Base-by-base conservation (phyloP, 2,888 invertebrate species). In the Podotricha telesiphe region DNA sequence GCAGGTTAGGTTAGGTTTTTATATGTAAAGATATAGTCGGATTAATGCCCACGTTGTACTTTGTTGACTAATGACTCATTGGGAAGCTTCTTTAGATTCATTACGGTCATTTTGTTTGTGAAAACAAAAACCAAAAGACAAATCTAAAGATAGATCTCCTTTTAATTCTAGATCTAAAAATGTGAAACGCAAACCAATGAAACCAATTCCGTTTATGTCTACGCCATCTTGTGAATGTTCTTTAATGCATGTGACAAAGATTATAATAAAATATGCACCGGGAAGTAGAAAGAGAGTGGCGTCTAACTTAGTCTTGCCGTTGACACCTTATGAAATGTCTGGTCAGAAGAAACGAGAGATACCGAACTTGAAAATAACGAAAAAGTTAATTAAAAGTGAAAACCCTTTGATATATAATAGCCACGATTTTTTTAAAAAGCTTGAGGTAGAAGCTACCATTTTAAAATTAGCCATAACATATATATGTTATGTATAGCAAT, bases 341-440 rank as follows among this genome's bases (percentile, higher is more conserved):
- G 86, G 86, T 0, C 86, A 86, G 50, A 78, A 84, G 68, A 91
- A 91, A 55, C 80, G 88, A 7, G 89, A 85, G 74, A 67, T 90
- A 68, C 88, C 91, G 0, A 86, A 75, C 67, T 79, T 87, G 2
- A 81, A 82, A 70, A 64, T 83, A 20, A 68, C 82, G 10, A 83
- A 77, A 63, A 91, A 87, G 74, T 73, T 78, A 1, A 78, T 82
- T 22, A 83, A 82, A 66, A 80, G 78, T 58, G 82, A 87, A 20
- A 84, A 83, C 67, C 75, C 79, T 1, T 65, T 83, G 34, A 73
- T 77, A 11, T 83, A 85, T 71, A 83, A 91, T 67, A 85, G 82
- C 69, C 88, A 88, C 48, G 87, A 83, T 56, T 93, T 93, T 76
- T 92, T 93, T 81, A 85, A 79, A 73, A 90, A 85, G 64, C 83